phyloP scores from a whole-genome alignment of 2,797 vertebrate genomes.

The Siniperca obscura region DNA sequence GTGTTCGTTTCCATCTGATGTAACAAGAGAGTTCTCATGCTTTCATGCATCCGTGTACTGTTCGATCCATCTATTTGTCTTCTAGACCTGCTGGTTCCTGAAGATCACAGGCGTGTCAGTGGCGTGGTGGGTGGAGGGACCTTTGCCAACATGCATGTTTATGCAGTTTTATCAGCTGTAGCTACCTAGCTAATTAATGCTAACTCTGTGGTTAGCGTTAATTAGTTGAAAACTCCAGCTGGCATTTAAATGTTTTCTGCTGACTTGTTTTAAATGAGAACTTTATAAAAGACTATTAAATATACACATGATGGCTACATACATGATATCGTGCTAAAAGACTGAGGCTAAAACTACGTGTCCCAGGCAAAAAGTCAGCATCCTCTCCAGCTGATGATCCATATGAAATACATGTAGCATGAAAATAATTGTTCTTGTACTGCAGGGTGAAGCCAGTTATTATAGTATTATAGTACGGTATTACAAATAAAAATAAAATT shows the following conservation, averaged over 20 bases:
- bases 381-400: too few relatives aligned
- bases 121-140: neutral
- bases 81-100: neutral
- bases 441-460: neutral
- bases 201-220: neutral
- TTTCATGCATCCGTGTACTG: neutral
- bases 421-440: neutral
- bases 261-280: neutral
- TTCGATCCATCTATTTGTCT: neutral
- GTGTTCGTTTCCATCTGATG: conserved; percentile 7
- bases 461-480: neutral
- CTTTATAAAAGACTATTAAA: neutral
- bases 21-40: neutral
- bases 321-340: too few relatives aligned
- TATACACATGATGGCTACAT: too few relatives aligned
- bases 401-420: too few relatives aligned
- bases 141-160: neutral
- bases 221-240: neutral
- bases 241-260: neutral
- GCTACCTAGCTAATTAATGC: neutral
- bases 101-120: neutral
- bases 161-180: too few relatives aligned
- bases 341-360: too few relatives aligned
- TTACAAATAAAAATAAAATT: neutral
- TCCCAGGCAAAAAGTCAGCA: too few relatives aligned